Evolutionary conservation across 2,797 vertebrate genomes (phyloP).

Genomic region (Xyrichtys novacula): DNA sequence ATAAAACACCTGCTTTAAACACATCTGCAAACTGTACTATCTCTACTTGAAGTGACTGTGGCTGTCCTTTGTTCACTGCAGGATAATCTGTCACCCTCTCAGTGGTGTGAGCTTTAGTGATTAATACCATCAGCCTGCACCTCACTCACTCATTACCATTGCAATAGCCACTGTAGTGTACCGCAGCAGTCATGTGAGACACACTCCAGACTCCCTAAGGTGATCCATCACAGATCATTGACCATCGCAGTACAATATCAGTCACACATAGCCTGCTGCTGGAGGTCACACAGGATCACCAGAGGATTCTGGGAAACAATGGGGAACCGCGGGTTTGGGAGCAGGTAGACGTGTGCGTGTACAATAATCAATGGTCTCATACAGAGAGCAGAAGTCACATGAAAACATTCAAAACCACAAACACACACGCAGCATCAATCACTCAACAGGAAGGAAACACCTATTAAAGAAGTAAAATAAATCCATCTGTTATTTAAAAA

Average conservation of each 20-base stretch:
- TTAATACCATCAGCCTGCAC: conserved; percentile 75
- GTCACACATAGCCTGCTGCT: conserved; percentile 49
- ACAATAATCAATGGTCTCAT: conserved; percentile 28
- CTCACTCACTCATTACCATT: conserved; percentile 73
- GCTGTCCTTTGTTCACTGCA: conserved; percentile 59
- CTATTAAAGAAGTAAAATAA: conserved; percentile 26
- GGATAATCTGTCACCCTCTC: conserved; percentile 69
- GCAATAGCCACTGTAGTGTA: conserved; percentile 49
- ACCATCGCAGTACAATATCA: conserved; percentile 56
- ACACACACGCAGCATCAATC: conserved; percentile 38
- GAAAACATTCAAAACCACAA: conserved; percentile 14
- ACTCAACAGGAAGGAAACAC: conserved; percentile 27
- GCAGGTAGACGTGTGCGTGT: conserved; percentile 3
- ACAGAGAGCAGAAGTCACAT: conserved; percentile 1
- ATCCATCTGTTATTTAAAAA: conserved; percentile 50
- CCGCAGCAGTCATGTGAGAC: conserved; percentile 52
- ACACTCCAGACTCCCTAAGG: conserved; percentile 59
- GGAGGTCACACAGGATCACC: conserved; percentile 55
- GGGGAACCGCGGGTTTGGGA: conserved; percentile 19
- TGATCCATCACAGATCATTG: conserved; percentile 83
- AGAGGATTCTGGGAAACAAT: conserved; percentile 53
- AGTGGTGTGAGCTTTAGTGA: conserved; percentile 58
- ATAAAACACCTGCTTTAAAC: conserved; percentile 38
- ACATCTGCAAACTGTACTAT: conserved; percentile 55
- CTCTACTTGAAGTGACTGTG: conserved; percentile 61